Evolutionary conservation across 2,888 invertebrate genomes (phyloP), one percentile per base, ranked within the genome.

Genomic region (Euplagia quadripunctaria): DNA sequence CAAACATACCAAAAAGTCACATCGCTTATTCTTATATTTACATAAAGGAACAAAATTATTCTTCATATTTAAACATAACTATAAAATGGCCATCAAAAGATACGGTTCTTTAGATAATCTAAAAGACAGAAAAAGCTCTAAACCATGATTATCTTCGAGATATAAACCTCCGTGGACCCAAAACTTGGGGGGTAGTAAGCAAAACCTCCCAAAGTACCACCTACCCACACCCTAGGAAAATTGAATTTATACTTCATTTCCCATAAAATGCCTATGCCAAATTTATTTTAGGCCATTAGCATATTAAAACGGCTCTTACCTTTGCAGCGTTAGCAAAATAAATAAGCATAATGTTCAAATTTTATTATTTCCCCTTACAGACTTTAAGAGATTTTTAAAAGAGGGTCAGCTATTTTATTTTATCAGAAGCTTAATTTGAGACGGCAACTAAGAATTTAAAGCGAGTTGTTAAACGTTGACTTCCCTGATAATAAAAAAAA

Each of bases 211-310:
- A 73, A 71, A 76, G 71, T 78, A 81, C 76, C 78, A 76, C 81
- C 83, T 75, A 77, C 73, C 75, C 70, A 71, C 74, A 58, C 64
- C 71, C 77, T 64, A 64, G 70, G 85, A 82, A 92, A 94, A 94
- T 94, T 93, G 90, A 94, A 94, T 94, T 94, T 93, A 91, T 92
- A 90, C 92, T 92, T 91, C 93, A 91, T 93, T 92, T 89, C 88
- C 91, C 91, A 92, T 92, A 92, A 93, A 93, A 93, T 91, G 92
- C 92, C 93, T 92, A 92, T 94, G 90, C 90, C 89, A 90, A 94
- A 94, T 94, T 93, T 94, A 94, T 94, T 94, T 94, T 92, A 89
- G 87, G 85, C 90, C 92, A 94, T 94, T 94, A 94, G 94, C 94
- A 94, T 94, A 94, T 94, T 94, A 94, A 94, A 93, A 91, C 89